These are phyloP conservation scores for Scomber japonicus DNA, from an alignment of 2,113 vertebrate genomes.

Conservation along the genomic window DNA sequence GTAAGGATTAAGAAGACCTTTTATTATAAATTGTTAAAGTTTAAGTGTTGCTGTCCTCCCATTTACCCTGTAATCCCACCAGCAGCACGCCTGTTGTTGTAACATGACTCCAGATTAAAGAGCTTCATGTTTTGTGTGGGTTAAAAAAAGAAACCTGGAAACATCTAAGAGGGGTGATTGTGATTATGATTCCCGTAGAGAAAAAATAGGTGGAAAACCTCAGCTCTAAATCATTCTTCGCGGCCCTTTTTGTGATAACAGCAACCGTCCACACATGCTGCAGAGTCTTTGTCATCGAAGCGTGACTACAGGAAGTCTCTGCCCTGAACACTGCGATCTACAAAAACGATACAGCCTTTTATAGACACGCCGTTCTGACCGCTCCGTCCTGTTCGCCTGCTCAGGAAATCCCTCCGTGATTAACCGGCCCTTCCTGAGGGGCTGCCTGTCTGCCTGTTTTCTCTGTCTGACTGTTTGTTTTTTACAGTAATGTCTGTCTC, in stretches of 20 bases:
- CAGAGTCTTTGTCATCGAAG: background rate
- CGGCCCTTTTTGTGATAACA: background rate
- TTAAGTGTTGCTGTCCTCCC: too few relatives aligned
- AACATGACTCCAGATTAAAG: too few relatives aligned
- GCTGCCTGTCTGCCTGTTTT: slow-evolving; percentile 17
- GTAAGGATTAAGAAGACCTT: too few relatives aligned
- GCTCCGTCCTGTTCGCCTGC: slow-evolving; percentile 8
- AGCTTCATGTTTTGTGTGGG: background rate
- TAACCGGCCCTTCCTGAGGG: slow-evolving; percentile 38
- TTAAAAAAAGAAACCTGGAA: background rate
- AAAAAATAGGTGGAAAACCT: background rate
- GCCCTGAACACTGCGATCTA: slow-evolving; percentile 29
- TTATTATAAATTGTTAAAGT: too few relatives aligned
- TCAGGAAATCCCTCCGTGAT: slow-evolving; percentile 66
- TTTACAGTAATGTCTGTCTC: background rate
- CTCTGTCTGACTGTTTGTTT: slow-evolving; percentile 29
- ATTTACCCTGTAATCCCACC: too few relatives aligned
- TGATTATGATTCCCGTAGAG: too few relatives aligned
- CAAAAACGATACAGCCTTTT: slow-evolving; percentile 1
- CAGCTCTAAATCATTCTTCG: background rate
- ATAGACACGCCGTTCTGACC: slow-evolving; percentile 9
- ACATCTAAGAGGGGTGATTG: too few relatives aligned
- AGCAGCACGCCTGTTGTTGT: too few relatives aligned
- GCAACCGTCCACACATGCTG: slow-evolving; percentile 22
- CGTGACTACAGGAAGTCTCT: slow-evolving; percentile 51